A percentile compares a stretch with the other conserved stretches of the same genome.
Conservation (phyloP, 2,797 vertebrate species). For the Odontamblyopus rebecca region DNA sequence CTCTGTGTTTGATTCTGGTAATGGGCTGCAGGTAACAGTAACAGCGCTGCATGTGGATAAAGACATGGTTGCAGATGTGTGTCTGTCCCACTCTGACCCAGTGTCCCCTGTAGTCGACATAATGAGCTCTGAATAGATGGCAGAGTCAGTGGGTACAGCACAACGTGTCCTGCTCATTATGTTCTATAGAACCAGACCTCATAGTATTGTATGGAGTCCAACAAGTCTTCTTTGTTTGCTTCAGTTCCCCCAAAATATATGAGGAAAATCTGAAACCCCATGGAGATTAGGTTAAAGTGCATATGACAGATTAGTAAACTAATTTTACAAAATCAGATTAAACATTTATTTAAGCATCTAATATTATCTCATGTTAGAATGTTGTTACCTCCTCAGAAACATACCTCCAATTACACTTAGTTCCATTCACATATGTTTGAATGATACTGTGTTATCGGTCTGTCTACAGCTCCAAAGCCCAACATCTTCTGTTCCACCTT, state of each 20-base stretch:
- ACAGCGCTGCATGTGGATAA: not conserved
- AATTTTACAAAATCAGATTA: too few species aligned
- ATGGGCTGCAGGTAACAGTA: not conserved
- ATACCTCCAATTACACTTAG: too few species aligned
- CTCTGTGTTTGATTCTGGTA: not conserved
- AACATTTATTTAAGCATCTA: too few species aligned
- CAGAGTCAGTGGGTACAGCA: not conserved
- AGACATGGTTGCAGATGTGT: not conserved
- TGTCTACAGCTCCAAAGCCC: too few species aligned
- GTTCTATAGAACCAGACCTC: not conserved
- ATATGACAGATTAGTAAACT: not conserved
- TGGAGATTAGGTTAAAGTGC: not conserved
- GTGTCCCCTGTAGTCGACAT: not conserved
- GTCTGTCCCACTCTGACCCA: not conserved
- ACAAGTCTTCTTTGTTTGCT: slow-evolving; percentile 1
- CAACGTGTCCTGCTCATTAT: slow-evolving; percentile 4
- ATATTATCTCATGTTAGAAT: too few species aligned
- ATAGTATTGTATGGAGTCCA: not conserved
- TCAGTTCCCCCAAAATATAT: not conserved
- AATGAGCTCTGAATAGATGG: not conserved
- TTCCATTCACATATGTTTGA: too few species aligned
- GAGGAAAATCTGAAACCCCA: not conserved
- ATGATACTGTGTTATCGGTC: too few species aligned
- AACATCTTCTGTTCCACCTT: too few species aligned
- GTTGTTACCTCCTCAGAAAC: too few species aligned